phyloP scores from a whole-genome alignment of 1,140 invertebrate genomes.

The Microplitis demolitor region DNA sequence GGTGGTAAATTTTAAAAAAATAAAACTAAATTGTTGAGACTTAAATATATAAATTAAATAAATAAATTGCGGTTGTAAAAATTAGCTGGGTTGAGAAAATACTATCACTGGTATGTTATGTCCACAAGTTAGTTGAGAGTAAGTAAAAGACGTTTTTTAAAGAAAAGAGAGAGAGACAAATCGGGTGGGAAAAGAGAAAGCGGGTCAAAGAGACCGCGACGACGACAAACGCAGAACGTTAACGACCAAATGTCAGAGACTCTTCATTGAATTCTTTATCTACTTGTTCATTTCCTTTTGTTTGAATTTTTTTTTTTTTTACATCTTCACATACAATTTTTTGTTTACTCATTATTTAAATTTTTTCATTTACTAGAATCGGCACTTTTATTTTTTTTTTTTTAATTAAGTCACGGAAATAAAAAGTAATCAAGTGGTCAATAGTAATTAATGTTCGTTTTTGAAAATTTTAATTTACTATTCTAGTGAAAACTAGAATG shows the following conservation, averaged over 20 bases:
- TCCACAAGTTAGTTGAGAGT: conserved; percentile 43
- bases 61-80: too few relatives aligned
- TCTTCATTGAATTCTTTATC: not conserved
- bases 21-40: too few relatives aligned
- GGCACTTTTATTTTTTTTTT: too few relatives aligned
- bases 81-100: not conserved
- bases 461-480: too few relatives aligned
- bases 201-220: conserved; percentile 58
- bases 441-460: too few relatives aligned
- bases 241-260: conserved; percentile 30
- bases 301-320: not conserved
- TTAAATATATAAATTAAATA: too few relatives aligned
- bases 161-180: conserved; percentile 50
- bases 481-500: too few relatives aligned
- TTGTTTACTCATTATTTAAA: not conserved
- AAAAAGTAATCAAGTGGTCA: too few relatives aligned
- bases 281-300: conserved; percentile 19
- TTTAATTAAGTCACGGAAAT: too few relatives aligned
- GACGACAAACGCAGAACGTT: conserved; percentile 32
- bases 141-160: conserved; percentile 46
- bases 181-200: conserved; percentile 61
- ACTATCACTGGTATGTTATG: not conserved
- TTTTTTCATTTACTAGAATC: not conserved
- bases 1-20: too few relatives aligned
- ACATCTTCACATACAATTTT: not conserved